These are phyloP conservation scores for Calidris pygmaea DNA, from an alignment of 2,113 vertebrate species.

Conservation along the genomic window DNA sequence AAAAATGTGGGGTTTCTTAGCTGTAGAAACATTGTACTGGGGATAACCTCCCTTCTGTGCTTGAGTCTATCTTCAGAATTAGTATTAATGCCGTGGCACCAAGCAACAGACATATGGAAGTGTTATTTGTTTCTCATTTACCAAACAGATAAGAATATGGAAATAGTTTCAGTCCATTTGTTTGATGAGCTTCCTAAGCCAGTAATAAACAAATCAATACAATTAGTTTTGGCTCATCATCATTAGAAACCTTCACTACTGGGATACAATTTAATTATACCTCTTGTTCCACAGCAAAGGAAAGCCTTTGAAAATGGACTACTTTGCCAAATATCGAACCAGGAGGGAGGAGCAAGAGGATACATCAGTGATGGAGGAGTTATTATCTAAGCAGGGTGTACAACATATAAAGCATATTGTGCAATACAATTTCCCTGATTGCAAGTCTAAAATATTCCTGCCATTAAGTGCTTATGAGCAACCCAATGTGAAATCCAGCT, in stretches of 20 bases:
- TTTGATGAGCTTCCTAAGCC: constrained; percentile 82
- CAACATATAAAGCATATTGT: constrained; percentile 57
- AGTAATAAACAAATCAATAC: constrained; percentile 84
- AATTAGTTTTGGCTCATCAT: constrained; percentile 84
- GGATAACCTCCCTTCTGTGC: not conserved
- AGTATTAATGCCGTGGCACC: constrained; percentile 64
- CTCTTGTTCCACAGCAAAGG: constrained; percentile 62
- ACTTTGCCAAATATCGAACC: constrained; percentile 37
- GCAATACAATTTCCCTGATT: constrained; percentile 65
- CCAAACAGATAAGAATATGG: constrained; percentile 82
- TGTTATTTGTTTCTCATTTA: constrained; percentile 80
- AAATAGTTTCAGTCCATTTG: constrained; percentile 83
- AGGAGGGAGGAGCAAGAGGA: constrained; percentile 24
- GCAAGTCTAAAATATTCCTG: constrained; percentile 50
- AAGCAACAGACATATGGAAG: constrained; percentile 73
- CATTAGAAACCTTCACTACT: constrained; percentile 76
- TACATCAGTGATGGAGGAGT: constrained; percentile 2
- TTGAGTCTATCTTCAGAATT: constrained; percentile 36
- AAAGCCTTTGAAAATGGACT: constrained; percentile 63
- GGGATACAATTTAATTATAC: constrained; percentile 77
- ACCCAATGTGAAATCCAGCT: constrained; percentile 54
- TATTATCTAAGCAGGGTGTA: constrained; percentile 16
- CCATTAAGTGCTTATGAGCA: constrained; percentile 53
- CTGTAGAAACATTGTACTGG: not conserved
- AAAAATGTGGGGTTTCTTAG: not conserved